Evolutionary conservation across 2,888 invertebrate species (phyloP).

Genomic region (Leptinotarsa rubiginosa): DNA sequence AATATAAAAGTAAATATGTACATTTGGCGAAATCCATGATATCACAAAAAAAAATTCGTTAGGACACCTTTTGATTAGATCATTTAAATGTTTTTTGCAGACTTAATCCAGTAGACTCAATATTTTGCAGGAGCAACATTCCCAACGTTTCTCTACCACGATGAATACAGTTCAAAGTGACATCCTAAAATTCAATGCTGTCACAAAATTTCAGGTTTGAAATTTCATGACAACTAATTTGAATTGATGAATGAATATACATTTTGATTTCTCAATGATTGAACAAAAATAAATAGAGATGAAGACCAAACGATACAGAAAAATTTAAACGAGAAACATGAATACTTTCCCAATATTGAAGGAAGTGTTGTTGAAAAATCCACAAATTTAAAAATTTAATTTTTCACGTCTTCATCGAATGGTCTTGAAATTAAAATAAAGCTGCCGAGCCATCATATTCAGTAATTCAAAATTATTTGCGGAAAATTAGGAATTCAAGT

Average conservation of each 20-base stretch:
- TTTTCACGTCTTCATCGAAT: background rate
- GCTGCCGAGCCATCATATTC: conserved; percentile 59
- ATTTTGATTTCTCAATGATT: background rate
- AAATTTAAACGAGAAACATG: background rate
- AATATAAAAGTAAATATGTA: conserved; percentile 7
- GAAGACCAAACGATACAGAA: conserved; percentile 5
- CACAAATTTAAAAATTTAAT: background rate
- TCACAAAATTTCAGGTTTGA: background rate
- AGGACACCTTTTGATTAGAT: background rate
- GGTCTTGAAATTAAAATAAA: conserved; percentile 37
- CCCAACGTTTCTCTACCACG: conserved; percentile 4
- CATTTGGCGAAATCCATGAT: background rate
- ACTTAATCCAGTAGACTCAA: background rate
- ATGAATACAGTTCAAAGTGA: conserved; percentile 17
- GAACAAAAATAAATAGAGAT: background rate
- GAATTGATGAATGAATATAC: background rate
- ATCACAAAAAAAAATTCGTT: background rate
- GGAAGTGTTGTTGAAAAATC: too few relatives aligned
- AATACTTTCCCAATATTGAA: too few relatives aligned
- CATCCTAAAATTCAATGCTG: background rate
- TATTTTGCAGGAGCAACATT: conserved; percentile 21
- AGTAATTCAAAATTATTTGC: conserved; percentile 57
- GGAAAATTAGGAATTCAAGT: conserved; percentile 53
- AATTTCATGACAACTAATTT: background rate
- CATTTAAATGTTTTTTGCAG: background rate